These are phyloP conservation scores for Pogoniulus pusillus DNA, from an alignment of 2,797 vertebrate genomes.

Conservation along the genomic window DNA sequence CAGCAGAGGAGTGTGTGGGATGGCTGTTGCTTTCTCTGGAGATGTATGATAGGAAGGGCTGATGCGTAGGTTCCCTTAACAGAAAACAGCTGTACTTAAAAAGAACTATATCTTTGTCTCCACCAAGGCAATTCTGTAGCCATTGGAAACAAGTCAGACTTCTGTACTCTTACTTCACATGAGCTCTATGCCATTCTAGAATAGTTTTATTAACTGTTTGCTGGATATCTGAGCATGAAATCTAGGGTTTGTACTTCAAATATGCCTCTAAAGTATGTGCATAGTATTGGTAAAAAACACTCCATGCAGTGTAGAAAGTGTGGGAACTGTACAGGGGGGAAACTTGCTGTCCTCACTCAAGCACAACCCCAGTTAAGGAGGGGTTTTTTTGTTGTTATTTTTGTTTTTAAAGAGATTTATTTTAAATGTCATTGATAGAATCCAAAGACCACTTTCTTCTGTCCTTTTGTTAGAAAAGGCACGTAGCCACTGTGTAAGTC, in stretches of 20 bases:
- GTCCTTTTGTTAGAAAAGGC: not conserved
- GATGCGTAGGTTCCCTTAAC: not conserved
- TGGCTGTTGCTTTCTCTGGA: constrained; percentile 19
- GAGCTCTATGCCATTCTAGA: not conserved
- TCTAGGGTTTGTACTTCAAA: not conserved
- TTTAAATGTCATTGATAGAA: not conserved
- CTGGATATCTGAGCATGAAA: not conserved
- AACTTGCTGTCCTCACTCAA: not conserved
- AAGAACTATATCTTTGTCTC: not conserved
- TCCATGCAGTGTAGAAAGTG: not conserved
- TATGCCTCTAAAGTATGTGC: not conserved
- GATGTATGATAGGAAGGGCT: not conserved
- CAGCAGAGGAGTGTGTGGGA: constrained; percentile 30
- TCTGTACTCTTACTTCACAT: not conserved
- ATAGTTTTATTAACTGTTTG: not conserved
- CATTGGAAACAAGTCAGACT: not conserved
- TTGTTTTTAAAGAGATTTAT: not conserved
- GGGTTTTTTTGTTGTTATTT: too few species aligned
- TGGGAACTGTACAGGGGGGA: not conserved
- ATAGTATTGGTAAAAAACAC: not conserved
- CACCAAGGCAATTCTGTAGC: not conserved
- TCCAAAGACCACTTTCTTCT: not conserved
- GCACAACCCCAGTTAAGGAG: not conserved
- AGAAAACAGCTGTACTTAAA: constrained; percentile 24
- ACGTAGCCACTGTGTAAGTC: not conserved